Conservation (phyloP, 1,140 invertebrate species). For the Lethrus apterus region DNA sequence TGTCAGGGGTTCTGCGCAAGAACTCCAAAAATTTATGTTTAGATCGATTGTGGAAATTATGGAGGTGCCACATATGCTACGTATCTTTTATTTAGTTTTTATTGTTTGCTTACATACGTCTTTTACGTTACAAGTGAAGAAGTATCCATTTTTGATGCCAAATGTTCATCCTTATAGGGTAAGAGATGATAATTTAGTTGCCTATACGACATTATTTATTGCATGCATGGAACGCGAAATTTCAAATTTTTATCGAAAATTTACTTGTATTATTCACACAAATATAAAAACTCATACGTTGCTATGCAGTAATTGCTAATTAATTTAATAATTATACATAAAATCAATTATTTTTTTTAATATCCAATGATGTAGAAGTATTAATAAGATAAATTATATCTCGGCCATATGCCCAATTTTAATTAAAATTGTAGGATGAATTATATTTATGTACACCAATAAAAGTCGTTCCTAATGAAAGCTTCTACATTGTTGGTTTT, state of each 20-base stretch:
- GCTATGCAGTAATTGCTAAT: too few relatives aligned
- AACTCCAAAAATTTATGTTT: not conserved
- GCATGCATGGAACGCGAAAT: too few relatives aligned
- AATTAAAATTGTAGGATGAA: slow-evolving; percentile 61
- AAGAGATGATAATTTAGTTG: slow-evolving; percentile 35
- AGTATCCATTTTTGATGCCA: slow-evolving; percentile 63
- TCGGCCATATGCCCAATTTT: slow-evolving; percentile 1
- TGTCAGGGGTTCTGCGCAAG: slow-evolving; percentile 9
- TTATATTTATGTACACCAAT: slow-evolving; percentile 79
- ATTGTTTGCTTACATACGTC: slow-evolving; percentile 2
- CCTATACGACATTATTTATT: not conserved
- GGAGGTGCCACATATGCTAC: slow-evolving; percentile 11
- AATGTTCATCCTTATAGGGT: slow-evolving; percentile 60
- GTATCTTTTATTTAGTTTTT: slow-evolving; percentile 3
- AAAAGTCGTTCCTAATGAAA: slow-evolving; percentile 58
- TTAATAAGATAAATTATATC: slow-evolving; percentile 1
- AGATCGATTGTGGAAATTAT: slow-evolving; percentile 5
- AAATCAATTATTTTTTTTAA: too few relatives aligned
- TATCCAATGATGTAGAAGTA: too few relatives aligned
- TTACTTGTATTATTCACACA: too few relatives aligned
- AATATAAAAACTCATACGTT: too few relatives aligned
- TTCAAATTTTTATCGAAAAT: too few relatives aligned
- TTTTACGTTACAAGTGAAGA: slow-evolving; percentile 37
- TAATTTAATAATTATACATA: too few relatives aligned
- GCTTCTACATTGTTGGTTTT: slow-evolving; percentile 83